Conservation (phyloP, 2,113 vertebrate species). For the Puntigrus tetrazona region DNA sequence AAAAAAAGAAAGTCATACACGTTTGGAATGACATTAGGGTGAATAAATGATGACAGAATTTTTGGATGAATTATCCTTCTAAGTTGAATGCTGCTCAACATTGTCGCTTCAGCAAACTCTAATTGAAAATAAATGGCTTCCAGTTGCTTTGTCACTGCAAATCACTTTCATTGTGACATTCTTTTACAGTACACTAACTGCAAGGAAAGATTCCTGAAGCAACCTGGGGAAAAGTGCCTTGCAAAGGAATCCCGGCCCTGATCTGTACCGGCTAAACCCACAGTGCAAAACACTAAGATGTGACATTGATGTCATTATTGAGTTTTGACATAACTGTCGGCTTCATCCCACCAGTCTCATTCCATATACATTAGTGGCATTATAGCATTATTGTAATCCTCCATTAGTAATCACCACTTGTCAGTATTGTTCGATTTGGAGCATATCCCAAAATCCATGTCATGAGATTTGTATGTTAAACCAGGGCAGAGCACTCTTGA, state of each 20-base stretch:
- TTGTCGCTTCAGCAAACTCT: background rate
- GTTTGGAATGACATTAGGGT: background rate
- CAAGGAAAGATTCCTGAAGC: background rate
- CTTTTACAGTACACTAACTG: background rate
- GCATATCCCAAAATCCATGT: conserved; percentile 26
- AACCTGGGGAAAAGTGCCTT: background rate
- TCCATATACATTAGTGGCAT: background rate
- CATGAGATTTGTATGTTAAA: conserved; percentile 64
- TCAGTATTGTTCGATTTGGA: conserved; percentile 4
- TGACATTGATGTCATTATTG: background rate
- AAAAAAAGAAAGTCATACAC: background rate
- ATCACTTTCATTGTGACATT: background rate
- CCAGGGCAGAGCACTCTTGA: conserved; percentile 58
- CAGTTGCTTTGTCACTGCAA: background rate
- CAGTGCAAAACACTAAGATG: background rate
- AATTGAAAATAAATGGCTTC: background rate
- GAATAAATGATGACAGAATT: background rate
- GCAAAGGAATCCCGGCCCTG: background rate
- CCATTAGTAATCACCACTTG: conserved; percentile 16
- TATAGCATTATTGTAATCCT: conserved; percentile 2
- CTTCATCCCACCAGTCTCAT: background rate
- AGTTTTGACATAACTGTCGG: background rate
- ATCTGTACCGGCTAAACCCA: background rate
- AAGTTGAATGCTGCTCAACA: background rate
- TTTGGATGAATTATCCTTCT: background rate